Base-by-base conservation (phyloP, 2,888 invertebrate species). In the Epirrhoe alternata region DNA sequence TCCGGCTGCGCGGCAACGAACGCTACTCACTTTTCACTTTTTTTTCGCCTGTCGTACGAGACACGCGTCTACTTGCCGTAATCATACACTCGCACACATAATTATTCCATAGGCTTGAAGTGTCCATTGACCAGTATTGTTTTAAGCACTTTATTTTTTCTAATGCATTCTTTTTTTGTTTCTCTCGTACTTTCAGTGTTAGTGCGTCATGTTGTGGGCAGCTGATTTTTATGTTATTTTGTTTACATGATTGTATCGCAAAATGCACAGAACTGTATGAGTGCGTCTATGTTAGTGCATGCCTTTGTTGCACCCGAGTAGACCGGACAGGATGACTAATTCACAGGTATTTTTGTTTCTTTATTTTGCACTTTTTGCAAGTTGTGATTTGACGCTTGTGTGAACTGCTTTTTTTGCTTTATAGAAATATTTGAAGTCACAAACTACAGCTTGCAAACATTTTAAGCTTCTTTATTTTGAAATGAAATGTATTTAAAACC, bases 261-360 rank as follows among this genome's bases (percentile, higher is more conserved):
- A 87, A 86, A 89, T 90, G 92, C 92, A 92, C 92, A 87, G 79
- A 82, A 80, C 83, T 87, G 74, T 89, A 81, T 91, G 80, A 86
- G 87, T 86, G 85, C 82, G 84, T 88, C 79, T 87, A 87, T 88
- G 87, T 92, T 42, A 92, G 91, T 92, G 92, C 92, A 92, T 92
- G 92, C 82, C 71, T 89, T 88, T 86, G 82, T 87, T 80, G 89
- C 92, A 91, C 90, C 85, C 71, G 81, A 82, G 76, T 88, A 87
- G 83, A 77, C 74, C 73, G 86, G 82, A 81, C 88, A 88, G 84
- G 84, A 95, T 95, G 94, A 94, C 94, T 82, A 94, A 94, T 90
- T 94, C 94, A 82, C 94, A 94, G 94, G 94, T 95, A 94, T 84
- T 83, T 78, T 74, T 78, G 58, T 84, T 86, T 81, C 78, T 77